phyloP scores from a whole-genome alignment of 2,888 invertebrate genomes.

The Germaria angustata region DNA sequence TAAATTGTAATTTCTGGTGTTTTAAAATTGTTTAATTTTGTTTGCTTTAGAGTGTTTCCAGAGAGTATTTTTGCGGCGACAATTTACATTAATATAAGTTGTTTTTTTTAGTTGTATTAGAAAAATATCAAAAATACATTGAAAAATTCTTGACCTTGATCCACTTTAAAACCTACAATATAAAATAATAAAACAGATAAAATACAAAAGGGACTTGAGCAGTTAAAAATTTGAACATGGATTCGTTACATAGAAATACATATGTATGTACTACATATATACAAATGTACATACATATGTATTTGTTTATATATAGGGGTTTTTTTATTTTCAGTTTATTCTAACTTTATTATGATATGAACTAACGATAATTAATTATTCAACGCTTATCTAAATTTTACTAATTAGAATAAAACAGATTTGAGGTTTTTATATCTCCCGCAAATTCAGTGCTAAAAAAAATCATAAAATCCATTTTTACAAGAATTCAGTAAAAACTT shows the following conservation, averaged over 20 bases:
- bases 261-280: too few relatives aligned
- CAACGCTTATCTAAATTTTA: too few relatives aligned
- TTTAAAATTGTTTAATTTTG: not conserved
- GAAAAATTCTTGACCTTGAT: slow-evolving; percentile 4
- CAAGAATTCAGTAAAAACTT: too few relatives aligned
- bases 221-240: not conserved
- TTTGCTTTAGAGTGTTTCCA: not conserved
- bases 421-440: too few relatives aligned
- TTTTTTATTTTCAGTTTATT: not conserved
- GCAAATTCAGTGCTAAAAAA: too few relatives aligned
- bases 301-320: not conserved
- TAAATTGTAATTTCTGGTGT: not conserved
- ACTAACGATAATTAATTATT: too few relatives aligned
- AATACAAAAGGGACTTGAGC: not conserved
- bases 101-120: not conserved
- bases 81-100: not conserved
- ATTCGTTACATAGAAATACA: too few relatives aligned
- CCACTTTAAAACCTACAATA: not conserved
- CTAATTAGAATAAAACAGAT: too few relatives aligned
- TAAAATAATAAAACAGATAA: not conserved
- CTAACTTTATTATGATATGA: too few relatives aligned
- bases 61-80: not conserved
- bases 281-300: too few relatives aligned
- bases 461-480: too few relatives aligned
- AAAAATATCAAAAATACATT: not conserved